phyloP scores from a whole-genome alignment of 2,888 invertebrate genomes.

The Blastobasis lacticolella region DNA sequence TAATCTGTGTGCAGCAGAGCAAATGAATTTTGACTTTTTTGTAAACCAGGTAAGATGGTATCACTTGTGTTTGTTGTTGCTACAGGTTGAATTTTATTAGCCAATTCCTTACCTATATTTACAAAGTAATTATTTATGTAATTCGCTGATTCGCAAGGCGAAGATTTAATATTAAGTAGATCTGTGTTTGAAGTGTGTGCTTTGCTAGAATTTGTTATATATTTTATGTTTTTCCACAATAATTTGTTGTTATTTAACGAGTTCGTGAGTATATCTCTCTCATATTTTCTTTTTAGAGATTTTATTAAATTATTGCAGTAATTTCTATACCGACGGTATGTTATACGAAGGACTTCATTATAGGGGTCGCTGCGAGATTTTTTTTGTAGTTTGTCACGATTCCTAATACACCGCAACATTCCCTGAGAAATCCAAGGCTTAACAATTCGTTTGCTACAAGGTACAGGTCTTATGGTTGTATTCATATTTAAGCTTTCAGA shows the following conservation, averaged over 20 bases:
- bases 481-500: no score
- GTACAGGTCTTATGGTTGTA: no score
- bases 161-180: not conserved
- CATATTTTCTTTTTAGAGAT: not conserved
- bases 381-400: not conserved
- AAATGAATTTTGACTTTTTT: not conserved
- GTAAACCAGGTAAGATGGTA: not conserved
- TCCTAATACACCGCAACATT: not conserved
- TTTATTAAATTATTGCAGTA: not conserved
- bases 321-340: not conserved
- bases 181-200: not conserved
- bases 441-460: not conserved
- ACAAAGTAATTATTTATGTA: not conserved
- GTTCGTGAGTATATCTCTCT: not conserved
- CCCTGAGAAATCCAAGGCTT: not conserved
- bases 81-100: not conserved
- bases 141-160: not conserved
- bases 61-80: not conserved
- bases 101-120: not conserved
- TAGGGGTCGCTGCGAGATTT: not conserved
- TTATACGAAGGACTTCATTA: not conserved
- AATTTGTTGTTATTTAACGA: not conserved
- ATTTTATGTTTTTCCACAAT: not conserved
- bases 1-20: not conserved
- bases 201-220: not conserved